Evolutionary conservation across 2,797 vertebrate species (phyloP), one percentile per base, ranked within the genome.

Genomic region (Tiaroga cobitis): DNA sequence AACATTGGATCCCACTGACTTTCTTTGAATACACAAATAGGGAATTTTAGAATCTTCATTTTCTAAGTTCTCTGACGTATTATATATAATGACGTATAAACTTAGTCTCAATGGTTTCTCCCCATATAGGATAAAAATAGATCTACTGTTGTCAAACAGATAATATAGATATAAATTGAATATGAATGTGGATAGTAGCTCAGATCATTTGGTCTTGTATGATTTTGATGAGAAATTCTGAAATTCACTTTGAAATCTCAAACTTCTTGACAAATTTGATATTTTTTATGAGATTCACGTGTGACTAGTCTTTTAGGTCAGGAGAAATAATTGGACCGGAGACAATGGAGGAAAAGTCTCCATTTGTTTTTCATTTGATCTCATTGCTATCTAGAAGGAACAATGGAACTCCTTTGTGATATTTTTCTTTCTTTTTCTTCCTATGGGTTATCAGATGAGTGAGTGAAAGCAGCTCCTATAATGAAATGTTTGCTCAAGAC

Each of bases 401-500:
- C n/a, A 29, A 3, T 39, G 26, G 15, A 63, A 61, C 76, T 24
- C 26, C 1, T 43, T 32, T 67, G 39, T 34, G 63, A 39, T 39
- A 26, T 46, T 0, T 43, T 26, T 24, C 5, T 19, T 10, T 19
- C 0, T 9, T 49, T 82, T 26, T 43, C 11, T 29, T 68, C 9
- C 19, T n/a, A 70, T 69, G 13, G 21, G 15, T 15, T 26, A 49
- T 75, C 59, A 78, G 46, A 69, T 18, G 18, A 32, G 7, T 43
- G 37, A 54, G 61, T 21, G 37, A 84, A 70, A 54, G n/a, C 16
- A 11, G 24, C n/a, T 77, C 49, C 19, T 69, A 59, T 68, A 56
- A 70, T 69, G 1, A 18, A 69, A 68, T 69, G 24, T 78, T 61
- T 70, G 46, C 83, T 59, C 19, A 43, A 70, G 19, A 79, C n/a